Percentiles rank a stretch among this genome's conserved stretches.
These are phyloP conservation scores for Aulostomus chinensis DNA, from an alignment of 2,797 vertebrate species.

Conservation along the genomic window DNA sequence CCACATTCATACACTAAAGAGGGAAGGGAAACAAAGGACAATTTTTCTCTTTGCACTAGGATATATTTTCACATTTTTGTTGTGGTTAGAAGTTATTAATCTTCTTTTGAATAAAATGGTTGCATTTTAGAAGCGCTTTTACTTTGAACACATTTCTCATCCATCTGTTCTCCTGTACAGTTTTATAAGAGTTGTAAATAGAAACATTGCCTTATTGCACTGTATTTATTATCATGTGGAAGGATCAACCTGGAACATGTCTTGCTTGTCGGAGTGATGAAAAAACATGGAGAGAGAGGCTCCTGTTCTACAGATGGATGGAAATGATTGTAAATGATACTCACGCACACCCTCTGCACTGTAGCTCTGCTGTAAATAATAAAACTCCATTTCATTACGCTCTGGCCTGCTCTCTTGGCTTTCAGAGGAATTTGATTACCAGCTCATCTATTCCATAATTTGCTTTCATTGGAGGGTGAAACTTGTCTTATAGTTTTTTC, in stretches of 20 bases:
- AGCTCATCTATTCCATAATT: slow-evolving; percentile 58
- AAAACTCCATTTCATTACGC: slow-evolving; percentile 71
- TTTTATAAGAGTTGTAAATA: slow-evolving; percentile 80
- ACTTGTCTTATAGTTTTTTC: slow-evolving; percentile 34
- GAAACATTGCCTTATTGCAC: slow-evolving; percentile 72
- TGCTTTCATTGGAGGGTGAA: slow-evolving; percentile 58
- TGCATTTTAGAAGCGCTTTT: slow-evolving; percentile 17
- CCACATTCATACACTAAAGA: slow-evolving; percentile 53
- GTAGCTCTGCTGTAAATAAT: slow-evolving; percentile 76
- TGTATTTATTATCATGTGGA: slow-evolving; percentile 63
- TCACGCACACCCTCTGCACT: slow-evolving; percentile 58
- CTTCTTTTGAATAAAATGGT: slow-evolving; percentile 25
- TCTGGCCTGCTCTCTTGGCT: slow-evolving; percentile 38
- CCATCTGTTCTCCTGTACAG: slow-evolving; percentile 69
- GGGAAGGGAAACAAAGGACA: slow-evolving; percentile 19
- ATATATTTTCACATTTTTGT: slow-evolving; percentile 59
- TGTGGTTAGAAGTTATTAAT: slow-evolving; percentile 57
- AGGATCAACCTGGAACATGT: slow-evolving; percentile 52
- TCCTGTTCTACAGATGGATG: slow-evolving; percentile 50
- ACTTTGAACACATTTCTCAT: background rate
- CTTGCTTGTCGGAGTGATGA: slow-evolving; percentile 29
- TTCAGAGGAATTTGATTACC: slow-evolving; percentile 52
- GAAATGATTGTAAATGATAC: slow-evolving; percentile 62
- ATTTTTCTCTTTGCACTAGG: slow-evolving; percentile 38
- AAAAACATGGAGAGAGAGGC: slow-evolving; percentile 25